phyloP scores from a whole-genome alignment of 92 coral and sea anemone species.

The Anthopleura xanthogrammica region DNA sequence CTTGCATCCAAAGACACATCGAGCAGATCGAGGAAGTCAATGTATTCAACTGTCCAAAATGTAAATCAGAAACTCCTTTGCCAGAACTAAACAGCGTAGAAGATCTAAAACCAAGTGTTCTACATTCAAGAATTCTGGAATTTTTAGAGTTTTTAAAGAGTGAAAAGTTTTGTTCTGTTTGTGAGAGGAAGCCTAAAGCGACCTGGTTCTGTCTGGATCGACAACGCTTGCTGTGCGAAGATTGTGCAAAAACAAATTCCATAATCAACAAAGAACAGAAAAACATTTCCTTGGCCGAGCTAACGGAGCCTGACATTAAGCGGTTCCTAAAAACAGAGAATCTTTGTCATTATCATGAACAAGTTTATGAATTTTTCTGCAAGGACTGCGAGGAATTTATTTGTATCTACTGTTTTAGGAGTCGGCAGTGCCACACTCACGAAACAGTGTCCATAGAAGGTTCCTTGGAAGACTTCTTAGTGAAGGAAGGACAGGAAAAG shows the following conservation, averaged over 20 bases:
- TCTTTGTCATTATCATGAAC: constrained; percentile 8
- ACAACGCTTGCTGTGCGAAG: constrained; percentile 13
- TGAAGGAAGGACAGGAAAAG: neutral
- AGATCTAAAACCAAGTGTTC: constrained; percentile 13
- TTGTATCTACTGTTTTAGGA: constrained; percentile 7
- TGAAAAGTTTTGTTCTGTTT: constrained; percentile 19
- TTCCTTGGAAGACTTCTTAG: neutral
- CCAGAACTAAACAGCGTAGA: constrained; percentile 23
- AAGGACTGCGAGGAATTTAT: neutral
- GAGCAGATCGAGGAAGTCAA: constrained; percentile 13
- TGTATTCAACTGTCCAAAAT: constrained; percentile 26
- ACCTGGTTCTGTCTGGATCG: constrained; percentile 3
- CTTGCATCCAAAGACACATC: constrained; percentile 14
- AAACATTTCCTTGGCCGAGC: neutral
- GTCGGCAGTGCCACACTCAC: neutral
- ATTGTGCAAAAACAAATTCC: constrained; percentile 9
- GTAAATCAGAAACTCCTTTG: neutral
- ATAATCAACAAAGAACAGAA: constrained; percentile 6
- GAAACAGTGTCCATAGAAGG: neutral
- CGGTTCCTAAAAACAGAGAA: constrained; percentile 13
- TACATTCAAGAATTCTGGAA: constrained; percentile 20
- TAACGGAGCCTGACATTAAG: constrained; percentile 2
- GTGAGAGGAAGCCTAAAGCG: neutral
- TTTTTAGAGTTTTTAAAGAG: constrained; percentile 2
- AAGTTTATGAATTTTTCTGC: constrained; percentile 1